Evolutionary conservation across 2,888 invertebrate genomes (phyloP).

Genomic region (Diplolepis rosae): DNA sequence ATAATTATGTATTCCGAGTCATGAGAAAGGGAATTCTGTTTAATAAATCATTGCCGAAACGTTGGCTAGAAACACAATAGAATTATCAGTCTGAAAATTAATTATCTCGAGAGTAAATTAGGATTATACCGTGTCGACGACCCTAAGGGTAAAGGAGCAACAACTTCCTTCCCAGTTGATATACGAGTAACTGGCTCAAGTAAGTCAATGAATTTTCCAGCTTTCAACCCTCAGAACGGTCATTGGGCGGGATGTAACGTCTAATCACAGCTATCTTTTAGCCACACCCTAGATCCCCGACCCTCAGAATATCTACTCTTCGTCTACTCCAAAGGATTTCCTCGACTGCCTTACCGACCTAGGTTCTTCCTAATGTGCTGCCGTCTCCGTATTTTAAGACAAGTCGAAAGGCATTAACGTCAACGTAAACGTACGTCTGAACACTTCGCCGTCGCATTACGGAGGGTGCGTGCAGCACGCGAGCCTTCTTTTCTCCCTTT

Average conservation of each 20-base stretch:
- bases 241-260: slow-evolving; percentile 59
- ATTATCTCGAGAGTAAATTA: slow-evolving; percentile 51
- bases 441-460: slow-evolving; percentile 24
- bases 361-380: slow-evolving; percentile 42
- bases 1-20: too few species aligned
- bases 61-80: not conserved
- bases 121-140: slow-evolving; percentile 45
- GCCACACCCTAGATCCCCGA: slow-evolving; percentile 58
- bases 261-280: slow-evolving; percentile 69
- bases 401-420: slow-evolving; percentile 54
- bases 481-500: slow-evolving; percentile 7
- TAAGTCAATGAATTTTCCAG: slow-evolving; percentile 71
- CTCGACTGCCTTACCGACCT: slow-evolving; percentile 32
- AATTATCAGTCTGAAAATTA: slow-evolving; percentile 39
- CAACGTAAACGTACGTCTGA: slow-evolving; percentile 48
- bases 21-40: not conserved
- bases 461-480: slow-evolving; percentile 28
- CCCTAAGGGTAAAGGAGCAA: slow-evolving; percentile 55
- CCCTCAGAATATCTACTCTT: slow-evolving; percentile 35
- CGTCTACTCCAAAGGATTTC: slow-evolving; percentile 43
- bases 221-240: slow-evolving; percentile 50
- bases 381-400: slow-evolving; percentile 37
- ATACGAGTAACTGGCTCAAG: slow-evolving; percentile 66
- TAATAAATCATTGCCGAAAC: slow-evolving; percentile 1
- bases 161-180: slow-evolving; percentile 66